phyloP scores from a whole-genome alignment of 2,888 invertebrate species.

The Saturnia japonica region DNA sequence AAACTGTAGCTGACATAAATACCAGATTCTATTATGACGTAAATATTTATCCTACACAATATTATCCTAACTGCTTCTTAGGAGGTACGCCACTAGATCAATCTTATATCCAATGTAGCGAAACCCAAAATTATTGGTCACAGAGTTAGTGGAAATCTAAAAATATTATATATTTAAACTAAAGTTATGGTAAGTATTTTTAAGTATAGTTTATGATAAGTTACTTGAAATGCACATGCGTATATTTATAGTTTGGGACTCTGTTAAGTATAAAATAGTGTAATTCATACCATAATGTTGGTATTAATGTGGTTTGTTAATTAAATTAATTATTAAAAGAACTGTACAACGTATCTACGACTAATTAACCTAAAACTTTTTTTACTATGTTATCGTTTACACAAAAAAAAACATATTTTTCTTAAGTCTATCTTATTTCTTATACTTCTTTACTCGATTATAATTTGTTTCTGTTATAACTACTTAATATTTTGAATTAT shows the following conservation, averaged over 20 bases:
- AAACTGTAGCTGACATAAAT: not conserved
- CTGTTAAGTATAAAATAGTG: not conserved
- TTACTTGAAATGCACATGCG: not conserved
- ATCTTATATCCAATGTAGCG: not conserved
- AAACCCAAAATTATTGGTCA: slow-evolving; percentile 17
- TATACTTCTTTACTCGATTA: not conserved
- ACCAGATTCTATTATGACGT: slow-evolving; percentile 31
- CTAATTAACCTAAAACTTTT: not conserved
- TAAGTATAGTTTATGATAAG: not conserved
- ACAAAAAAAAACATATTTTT: not conserved
- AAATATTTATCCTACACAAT: slow-evolving; percentile 48
- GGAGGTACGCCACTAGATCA: slow-evolving; percentile 16
- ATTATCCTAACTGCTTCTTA: slow-evolving; percentile 40
- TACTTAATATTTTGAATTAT: not conserved
- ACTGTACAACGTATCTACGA: not conserved
- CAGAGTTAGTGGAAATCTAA: not conserved
- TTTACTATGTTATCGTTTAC: not conserved
- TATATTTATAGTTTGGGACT: not conserved
- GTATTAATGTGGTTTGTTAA: not conserved
- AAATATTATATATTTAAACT: not conserved
- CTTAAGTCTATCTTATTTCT: not conserved
- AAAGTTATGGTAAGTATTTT: slow-evolving; percentile 1
- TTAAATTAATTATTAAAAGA: not conserved
- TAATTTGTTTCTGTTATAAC: not conserved
- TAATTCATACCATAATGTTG: not conserved